Conservation (phyloP, 2,797 vertebrate genomes). For the Alauda arvensis region DNA sequence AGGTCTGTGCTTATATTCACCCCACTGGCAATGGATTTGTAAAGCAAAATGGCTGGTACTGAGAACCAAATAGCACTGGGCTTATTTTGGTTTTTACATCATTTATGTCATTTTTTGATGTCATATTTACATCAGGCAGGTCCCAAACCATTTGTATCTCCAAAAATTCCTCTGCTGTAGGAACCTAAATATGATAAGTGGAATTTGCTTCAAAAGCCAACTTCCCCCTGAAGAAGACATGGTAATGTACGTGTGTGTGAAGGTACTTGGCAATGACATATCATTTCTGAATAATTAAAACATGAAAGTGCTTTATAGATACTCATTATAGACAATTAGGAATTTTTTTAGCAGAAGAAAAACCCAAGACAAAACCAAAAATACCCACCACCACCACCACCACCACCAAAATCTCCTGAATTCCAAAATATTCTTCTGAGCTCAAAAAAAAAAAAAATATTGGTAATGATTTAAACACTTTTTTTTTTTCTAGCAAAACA, state of each 20-base stretch:
- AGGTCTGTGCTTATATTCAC: not conserved
- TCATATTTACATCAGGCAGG: not conserved
- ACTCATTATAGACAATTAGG: not conserved
- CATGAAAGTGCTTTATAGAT: not conserved
- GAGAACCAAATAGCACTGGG: not conserved
- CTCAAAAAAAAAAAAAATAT: not conserved
- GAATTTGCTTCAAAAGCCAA: not conserved
- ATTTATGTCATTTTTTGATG: not conserved
- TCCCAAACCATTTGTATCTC: not conserved
- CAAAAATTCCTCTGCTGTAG: not conserved
- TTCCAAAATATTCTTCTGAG: not conserved
- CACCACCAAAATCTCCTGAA: not conserved
- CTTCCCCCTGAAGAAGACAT: not conserved
- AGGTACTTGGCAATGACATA: not conserved
- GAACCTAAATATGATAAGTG: not conserved
- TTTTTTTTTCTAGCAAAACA: not conserved
- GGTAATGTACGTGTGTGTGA: accelerated
- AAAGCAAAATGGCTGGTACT: not conserved
- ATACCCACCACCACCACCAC: not conserved
- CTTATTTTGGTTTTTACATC: not conserved
- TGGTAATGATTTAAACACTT: not conserved
- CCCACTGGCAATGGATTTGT: not conserved
- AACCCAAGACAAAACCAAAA: not conserved
- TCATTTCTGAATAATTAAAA: not conserved
- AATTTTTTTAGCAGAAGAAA: not conserved